These are phyloP conservation scores for Panopea generosa DNA, from an alignment of 2,888 invertebrate genomes.

Conservation along the genomic window DNA sequence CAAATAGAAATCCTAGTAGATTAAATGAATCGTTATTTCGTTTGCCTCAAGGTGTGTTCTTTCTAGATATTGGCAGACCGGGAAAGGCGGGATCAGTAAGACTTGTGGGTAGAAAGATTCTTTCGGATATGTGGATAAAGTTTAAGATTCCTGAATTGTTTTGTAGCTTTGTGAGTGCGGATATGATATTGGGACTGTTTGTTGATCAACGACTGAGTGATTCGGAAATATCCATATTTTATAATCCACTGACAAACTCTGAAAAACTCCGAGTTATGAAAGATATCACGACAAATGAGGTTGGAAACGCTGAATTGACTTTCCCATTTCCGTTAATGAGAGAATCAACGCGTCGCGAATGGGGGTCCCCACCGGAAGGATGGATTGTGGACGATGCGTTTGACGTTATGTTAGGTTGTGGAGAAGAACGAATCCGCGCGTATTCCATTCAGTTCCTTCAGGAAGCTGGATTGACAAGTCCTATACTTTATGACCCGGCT, in stretches of 20 bases:
- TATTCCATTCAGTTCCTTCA: conserved; percentile 63
- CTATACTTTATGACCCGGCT: conserved; percentile 68
- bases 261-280: conserved; percentile 66
- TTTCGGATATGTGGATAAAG: conserved; percentile 67
- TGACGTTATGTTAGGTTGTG: conserved; percentile 67
- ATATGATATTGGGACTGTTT: conserved; percentile 69
- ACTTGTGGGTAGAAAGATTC: conserved; percentile 66
- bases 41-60: conserved; percentile 70
- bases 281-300: conserved; percentile 42
- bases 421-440: conserved; percentile 68
- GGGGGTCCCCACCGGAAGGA: conserved; percentile 68
- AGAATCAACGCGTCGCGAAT: conserved; percentile 59
- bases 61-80: conserved; percentile 54
- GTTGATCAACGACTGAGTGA: conserved; percentile 66
- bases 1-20: conserved; percentile 39
- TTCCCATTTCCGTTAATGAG: conserved; percentile 70
- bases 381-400: conserved; percentile 71
- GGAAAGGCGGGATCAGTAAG: conserved; percentile 37
- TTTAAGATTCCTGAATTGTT: conserved; percentile 69
- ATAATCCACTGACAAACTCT: conserved; percentile 53
- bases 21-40: conserved; percentile 54
- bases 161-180: conserved; percentile 70
- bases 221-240: conserved; percentile 51
- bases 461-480: conserved; percentile 34
- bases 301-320: conserved; percentile 49